phyloP scores from a whole-genome alignment of 2,113 vertebrate species.

The Salvelinus sp. region DNA sequence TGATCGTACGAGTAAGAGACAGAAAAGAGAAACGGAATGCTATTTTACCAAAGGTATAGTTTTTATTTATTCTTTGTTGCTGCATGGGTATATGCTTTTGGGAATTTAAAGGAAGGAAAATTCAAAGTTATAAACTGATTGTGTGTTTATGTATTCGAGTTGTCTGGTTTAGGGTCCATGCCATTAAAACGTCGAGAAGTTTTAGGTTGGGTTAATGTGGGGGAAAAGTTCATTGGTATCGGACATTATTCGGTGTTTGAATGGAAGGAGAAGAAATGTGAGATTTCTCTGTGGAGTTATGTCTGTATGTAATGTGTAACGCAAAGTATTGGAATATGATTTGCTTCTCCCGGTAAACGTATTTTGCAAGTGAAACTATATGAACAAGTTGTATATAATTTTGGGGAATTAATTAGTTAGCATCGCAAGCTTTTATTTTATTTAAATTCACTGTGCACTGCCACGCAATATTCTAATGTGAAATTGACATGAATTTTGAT shows the following conservation, averaged over 20 bases:
- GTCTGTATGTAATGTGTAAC: background rate
- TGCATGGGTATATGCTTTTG: conserved; percentile 62
- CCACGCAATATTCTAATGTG: conserved; percentile 14
- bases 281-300: conserved; percentile 27
- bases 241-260: conserved; percentile 7
- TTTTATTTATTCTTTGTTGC: conserved; percentile 74
- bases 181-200: conserved; percentile 40
- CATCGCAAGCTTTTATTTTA: background rate
- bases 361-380: conserved; percentile 15
- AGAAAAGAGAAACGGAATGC: conserved; percentile 93
- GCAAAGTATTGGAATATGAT: background rate
- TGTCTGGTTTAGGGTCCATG: conserved; percentile 36
- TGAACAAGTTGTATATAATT: conserved; percentile 10
- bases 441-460: background rate
- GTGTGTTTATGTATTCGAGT: conserved; percentile 56
- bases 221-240: conserved; percentile 38
- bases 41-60: conserved; percentile 89
- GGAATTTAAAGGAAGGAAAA: conserved; percentile 43
- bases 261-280: background rate
- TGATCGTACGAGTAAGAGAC: conserved; percentile 84
- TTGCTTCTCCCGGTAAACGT: background rate
- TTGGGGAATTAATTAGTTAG: conserved; percentile 27
- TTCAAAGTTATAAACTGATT: conserved; percentile 49
- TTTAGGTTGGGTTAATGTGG: conserved; percentile 42
- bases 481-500: background rate